These are phyloP conservation scores for Tragelaphus eurycerus DNA, from an alignment of 2,797 vertebrate species.

Conservation along the genomic window DNA sequence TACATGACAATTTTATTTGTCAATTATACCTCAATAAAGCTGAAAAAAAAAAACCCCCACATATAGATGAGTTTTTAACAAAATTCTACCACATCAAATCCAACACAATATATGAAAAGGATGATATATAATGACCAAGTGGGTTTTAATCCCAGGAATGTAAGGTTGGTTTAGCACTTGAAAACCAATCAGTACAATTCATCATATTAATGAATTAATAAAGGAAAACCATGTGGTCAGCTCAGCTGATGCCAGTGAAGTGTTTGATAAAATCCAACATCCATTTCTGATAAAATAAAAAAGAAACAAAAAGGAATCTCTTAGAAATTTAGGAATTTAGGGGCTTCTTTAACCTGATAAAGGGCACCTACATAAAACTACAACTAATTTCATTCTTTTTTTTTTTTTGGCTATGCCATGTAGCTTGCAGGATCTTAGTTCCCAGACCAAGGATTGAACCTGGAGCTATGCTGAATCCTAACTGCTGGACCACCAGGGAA, in stretches of 20 bases:
- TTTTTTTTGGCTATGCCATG: background rate
- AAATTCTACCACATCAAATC: background rate
- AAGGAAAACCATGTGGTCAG: background rate
- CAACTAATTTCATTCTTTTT: background rate
- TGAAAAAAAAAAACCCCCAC: background rate
- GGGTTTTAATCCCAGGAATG: background rate
- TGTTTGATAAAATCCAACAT: background rate
- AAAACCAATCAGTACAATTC: background rate
- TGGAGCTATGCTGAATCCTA: background rate
- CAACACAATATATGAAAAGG: conserved; percentile 1
- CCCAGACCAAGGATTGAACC: background rate
- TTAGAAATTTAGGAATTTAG: background rate
- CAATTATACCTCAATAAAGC: background rate
- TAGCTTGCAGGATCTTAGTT: background rate
- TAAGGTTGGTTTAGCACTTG: background rate
- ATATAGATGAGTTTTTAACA: background rate
- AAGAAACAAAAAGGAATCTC: background rate
- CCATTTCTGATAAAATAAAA: background rate
- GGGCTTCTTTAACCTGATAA: background rate
- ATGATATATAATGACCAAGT: background rate
- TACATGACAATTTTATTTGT: background rate
- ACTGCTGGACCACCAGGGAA: background rate
- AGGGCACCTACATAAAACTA: background rate
- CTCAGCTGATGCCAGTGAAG: background rate
- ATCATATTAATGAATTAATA: background rate